Percentiles rank a stretch among this genome's conserved stretches.
Conservation (phyloP, 2,797 vertebrate species). For the Sebastes steindachneri region DNA sequence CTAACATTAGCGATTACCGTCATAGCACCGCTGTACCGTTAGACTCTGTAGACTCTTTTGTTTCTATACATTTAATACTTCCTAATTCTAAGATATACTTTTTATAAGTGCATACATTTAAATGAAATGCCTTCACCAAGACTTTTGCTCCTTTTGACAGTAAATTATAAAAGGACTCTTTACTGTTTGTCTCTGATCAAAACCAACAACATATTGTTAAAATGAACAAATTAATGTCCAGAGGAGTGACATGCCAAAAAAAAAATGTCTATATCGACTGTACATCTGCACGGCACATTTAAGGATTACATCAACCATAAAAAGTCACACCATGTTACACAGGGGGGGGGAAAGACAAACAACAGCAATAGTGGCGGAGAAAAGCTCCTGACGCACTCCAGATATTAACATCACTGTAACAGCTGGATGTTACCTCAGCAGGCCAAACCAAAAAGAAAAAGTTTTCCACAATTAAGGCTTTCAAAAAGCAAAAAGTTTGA, state of each 20-base stretch:
- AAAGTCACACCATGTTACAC: slow-evolving; percentile 68
- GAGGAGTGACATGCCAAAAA: slow-evolving; percentile 10
- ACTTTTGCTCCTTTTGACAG: neutral
- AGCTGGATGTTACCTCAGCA: slow-evolving; percentile 64
- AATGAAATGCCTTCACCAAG: neutral
- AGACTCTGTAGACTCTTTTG: no score
- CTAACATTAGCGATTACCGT: neutral
- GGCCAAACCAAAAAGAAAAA: slow-evolving; percentile 37
- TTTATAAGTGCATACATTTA: neutral
- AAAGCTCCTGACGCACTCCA: slow-evolving; percentile 59
- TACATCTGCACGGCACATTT: slow-evolving; percentile 78
- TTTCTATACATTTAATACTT: no score
- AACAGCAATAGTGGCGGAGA: slow-evolving; percentile 66
- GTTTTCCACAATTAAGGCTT: slow-evolving; percentile 64
- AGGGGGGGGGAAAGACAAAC: slow-evolving; percentile 66
- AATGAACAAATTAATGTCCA: neutral
- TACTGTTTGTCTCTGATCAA: neutral
- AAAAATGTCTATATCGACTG: slow-evolving; percentile 32
- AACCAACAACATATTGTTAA: slow-evolving; percentile 14
- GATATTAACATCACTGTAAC: slow-evolving; percentile 53
- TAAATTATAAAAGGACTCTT: neutral
- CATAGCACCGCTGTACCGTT: no score
- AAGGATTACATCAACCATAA: slow-evolving; percentile 69
- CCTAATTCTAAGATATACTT: neutral
- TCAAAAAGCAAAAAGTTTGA: slow-evolving; percentile 60